Evolutionary conservation across 2,113 vertebrate genomes (phyloP).

Genomic region (Phylloscopus whistleri): DNA sequence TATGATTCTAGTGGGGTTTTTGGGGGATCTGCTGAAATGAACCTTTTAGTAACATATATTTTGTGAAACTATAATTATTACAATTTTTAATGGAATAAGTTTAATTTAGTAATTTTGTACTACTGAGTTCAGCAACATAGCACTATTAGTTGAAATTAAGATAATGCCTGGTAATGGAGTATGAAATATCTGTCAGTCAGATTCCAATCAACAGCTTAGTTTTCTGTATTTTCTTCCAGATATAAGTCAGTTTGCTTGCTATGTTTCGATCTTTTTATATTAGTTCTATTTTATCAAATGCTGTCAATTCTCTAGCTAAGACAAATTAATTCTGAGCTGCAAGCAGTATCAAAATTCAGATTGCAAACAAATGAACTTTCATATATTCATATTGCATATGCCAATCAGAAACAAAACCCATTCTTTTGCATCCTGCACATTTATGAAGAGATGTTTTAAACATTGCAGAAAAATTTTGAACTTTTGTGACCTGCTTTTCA

Average conservation of each 20-base stretch:
- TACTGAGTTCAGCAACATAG: neutral
- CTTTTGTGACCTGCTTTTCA: neutral
- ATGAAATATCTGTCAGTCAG: neutral
- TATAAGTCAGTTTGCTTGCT: neutral
- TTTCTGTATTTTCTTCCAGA: neutral
- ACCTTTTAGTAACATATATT: neutral
- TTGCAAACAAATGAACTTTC: neutral
- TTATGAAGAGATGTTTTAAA: neutral
- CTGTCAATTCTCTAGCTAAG: neutral
- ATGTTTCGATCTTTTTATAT: neutral
- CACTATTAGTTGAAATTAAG: neutral
- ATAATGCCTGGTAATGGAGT: neutral
- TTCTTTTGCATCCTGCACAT: neutral
- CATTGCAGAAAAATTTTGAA: neutral
- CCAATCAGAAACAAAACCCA: neutral
- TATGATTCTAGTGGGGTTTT: neutral
- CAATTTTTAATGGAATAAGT: neutral
- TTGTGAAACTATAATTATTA: neutral
- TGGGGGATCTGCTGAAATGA: neutral
- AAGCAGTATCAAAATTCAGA: neutral
- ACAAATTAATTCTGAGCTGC: neutral
- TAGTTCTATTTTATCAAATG: neutral
- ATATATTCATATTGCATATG: neutral
- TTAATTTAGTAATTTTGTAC: neutral
- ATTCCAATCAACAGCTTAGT: neutral